These are phyloP conservation scores for Oreochromis grahami DNA, from an alignment of 2,797 vertebrate genomes.

Conservation along the genomic window DNA sequence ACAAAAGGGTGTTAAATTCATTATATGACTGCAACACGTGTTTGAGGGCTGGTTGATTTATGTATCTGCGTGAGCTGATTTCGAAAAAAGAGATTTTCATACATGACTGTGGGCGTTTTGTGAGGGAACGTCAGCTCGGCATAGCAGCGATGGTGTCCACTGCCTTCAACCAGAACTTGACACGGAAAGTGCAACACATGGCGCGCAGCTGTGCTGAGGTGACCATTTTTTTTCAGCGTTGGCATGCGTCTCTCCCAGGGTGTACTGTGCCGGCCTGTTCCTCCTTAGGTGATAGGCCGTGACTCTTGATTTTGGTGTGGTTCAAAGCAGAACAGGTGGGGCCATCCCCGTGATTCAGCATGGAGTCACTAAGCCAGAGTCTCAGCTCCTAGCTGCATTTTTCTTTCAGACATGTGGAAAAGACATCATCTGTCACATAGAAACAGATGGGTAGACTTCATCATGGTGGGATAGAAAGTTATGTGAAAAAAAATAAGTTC, in stretches of 20 bases:
- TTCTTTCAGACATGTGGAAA: slow-evolving; percentile 26
- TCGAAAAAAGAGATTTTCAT: background rate
- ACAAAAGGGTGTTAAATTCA: slow-evolving; percentile 73
- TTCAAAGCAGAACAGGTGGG: slow-evolving; percentile 59
- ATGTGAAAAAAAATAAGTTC: background rate
- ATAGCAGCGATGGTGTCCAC: background rate
- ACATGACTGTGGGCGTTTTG: background rate
- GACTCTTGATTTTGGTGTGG: slow-evolving; percentile 20
- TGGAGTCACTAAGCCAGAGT: slow-evolving; percentile 18
- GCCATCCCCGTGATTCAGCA: slow-evolving; percentile 31
- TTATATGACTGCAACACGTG: slow-evolving; percentile 72
- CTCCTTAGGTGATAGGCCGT: slow-evolving; percentile 34
- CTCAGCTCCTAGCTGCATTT: slow-evolving; percentile 22
- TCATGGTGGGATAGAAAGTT: background rate
- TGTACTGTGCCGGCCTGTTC: slow-evolving; percentile 5
- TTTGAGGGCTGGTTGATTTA: slow-evolving; percentile 44
- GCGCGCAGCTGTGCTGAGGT: slow-evolving; percentile 60
- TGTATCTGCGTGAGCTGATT: slow-evolving; percentile 11
- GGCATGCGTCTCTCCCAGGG: background rate
- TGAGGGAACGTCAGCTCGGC: slow-evolving; percentile 22
- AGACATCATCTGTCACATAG: slow-evolving; percentile 12
- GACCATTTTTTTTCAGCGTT: slow-evolving; percentile 26
- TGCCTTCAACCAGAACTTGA: slow-evolving; percentile 33
- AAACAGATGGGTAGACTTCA: slow-evolving; percentile 30
- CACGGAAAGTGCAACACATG: slow-evolving; percentile 55